phyloP scores from a whole-genome alignment of 2,797 vertebrate species.

The Natrix natrix region DNA sequence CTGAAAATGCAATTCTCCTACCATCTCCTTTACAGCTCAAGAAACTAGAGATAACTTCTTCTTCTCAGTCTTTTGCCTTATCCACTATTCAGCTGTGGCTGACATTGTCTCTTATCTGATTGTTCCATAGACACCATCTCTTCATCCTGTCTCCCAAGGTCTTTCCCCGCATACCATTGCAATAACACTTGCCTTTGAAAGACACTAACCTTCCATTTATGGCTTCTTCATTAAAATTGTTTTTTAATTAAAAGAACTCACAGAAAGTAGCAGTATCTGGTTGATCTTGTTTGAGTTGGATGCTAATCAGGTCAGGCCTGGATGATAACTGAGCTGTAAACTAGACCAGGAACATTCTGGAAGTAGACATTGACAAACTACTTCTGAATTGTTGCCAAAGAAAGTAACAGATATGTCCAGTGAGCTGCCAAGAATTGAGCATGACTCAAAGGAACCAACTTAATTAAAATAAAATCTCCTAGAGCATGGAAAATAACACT shows the following conservation, averaged over 20 bases:
- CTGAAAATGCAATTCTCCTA: background rate
- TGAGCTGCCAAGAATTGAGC: background rate
- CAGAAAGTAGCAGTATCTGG: background rate
- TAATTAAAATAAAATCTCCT: background rate
- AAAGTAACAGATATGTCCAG: background rate
- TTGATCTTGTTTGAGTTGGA: background rate
- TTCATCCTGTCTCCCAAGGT: background rate
- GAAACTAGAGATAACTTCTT: background rate
- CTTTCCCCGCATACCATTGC: background rate
- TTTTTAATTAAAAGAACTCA: background rate
- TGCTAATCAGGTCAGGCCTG: background rate
- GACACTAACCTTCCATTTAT: background rate
- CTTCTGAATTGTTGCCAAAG: background rate
- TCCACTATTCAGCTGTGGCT: background rate
- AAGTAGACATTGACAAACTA: background rate
- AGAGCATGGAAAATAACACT: background rate
- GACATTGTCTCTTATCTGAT: background rate
- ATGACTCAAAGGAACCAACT: background rate
- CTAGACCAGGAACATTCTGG: background rate
- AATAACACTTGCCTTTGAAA: background rate
- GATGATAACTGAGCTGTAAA: background rate
- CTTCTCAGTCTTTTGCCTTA: background rate
- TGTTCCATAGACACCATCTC: background rate
- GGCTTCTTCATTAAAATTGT: background rate
- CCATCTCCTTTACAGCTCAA: background rate